A percentile compares a stretch with the other conserved stretches of the same genome.
Conservation (phyloP, 2,797 vertebrate genomes). For the Acanthurus lineatus region DNA sequence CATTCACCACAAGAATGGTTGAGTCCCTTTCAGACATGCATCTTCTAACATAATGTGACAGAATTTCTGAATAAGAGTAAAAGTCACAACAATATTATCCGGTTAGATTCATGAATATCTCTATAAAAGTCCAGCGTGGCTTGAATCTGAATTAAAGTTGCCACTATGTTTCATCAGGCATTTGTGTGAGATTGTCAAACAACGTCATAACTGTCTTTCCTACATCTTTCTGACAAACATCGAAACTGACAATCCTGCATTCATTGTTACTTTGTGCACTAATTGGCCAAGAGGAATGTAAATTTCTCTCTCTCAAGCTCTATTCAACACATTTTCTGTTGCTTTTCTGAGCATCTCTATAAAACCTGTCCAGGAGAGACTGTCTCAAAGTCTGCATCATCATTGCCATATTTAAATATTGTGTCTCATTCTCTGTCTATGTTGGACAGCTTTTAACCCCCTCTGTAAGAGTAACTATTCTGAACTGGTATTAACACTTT, state of each 20-base stretch:
- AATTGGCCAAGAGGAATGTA: constrained; percentile 1
- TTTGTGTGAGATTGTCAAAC: not conserved
- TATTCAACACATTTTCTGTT: constrained; percentile 5
- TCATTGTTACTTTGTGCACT: too few species aligned
- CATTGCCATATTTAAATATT: not conserved
- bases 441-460: not conserved
- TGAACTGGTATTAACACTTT: not conserved
- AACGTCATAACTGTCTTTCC: not conserved
- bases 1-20: constrained; percentile 35
- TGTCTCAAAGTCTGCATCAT: not conserved
- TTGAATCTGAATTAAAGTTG: constrained; percentile 4
- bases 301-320: not conserved
- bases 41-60: not conserved
- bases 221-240: not conserved
- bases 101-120: not conserved
- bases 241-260: not conserved
- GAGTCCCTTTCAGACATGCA: constrained; percentile 48
- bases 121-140: not conserved
- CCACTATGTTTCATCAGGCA: not conserved
- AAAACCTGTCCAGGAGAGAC: not conserved
- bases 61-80: not conserved
- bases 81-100: not conserved
- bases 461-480: not conserved
- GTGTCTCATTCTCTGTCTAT: not conserved
- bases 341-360: not conserved